These are phyloP conservation scores for Astropecten irregularis DNA, from an alignment of 53 echinoderm and acorn worm genomes.

Conservation along the genomic window DNA sequence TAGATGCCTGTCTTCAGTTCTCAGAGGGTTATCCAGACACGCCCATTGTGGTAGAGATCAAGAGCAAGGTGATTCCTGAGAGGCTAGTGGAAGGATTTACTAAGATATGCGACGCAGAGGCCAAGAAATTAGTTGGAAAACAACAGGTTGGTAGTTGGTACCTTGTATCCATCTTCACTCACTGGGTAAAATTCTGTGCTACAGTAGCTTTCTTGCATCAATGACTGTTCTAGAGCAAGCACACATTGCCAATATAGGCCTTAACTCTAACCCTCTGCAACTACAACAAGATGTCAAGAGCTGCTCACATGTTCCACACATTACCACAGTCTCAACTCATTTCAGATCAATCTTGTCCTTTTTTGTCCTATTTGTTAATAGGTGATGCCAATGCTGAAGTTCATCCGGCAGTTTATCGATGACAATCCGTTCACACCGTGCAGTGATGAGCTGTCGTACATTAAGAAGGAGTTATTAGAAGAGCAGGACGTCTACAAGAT, in stretches of 20 bases:
- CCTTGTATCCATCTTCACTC: no score
- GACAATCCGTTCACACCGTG: slow-evolving; percentile 95
- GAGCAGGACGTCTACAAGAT: slow-evolving; percentile 76
- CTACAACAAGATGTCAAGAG: no score
- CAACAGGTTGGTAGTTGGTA: slow-evolving; percentile 74
- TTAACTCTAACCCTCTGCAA: no score
- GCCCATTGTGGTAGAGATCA: slow-evolving; percentile 85
- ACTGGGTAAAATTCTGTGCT: neutral
- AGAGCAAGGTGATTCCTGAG: slow-evolving; percentile 92
- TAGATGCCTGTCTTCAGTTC: slow-evolving; percentile 92
- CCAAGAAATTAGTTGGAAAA: slow-evolving; percentile 81
- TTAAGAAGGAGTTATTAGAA: slow-evolving; percentile 83
- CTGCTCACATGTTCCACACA: no score
- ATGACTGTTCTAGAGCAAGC: no score
- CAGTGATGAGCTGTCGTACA: slow-evolving; percentile 86
- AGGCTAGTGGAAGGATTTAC: slow-evolving; percentile 75
- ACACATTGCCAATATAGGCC: no score
- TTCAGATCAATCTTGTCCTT: no score
- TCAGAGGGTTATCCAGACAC: slow-evolving; percentile 77
- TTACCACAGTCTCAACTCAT: no score
- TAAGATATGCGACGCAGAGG: slow-evolving; percentile 85
- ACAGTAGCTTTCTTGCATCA: no score
- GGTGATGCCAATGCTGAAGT: slow-evolving; percentile 82
- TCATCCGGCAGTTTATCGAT: slow-evolving; percentile 83
- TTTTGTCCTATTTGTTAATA: no score